A percentile compares a stretch with the other conserved stretches of the same genome.
Conservation (phyloP, 2,113 vertebrate genomes). For the Cochlearius cochlearius region DNA sequence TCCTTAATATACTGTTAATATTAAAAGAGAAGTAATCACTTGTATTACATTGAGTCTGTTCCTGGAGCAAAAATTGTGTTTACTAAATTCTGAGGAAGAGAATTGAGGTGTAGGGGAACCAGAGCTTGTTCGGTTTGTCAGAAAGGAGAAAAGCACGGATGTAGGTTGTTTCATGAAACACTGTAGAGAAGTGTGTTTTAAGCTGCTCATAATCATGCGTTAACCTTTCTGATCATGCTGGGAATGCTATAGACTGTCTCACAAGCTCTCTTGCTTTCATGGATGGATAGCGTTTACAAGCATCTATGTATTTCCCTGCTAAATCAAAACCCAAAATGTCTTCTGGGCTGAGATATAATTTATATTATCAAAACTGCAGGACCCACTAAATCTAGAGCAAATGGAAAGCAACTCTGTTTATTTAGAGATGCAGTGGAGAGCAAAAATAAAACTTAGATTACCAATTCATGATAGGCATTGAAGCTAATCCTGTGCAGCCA, state of each 20-base stretch:
- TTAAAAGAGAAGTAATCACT: background rate
- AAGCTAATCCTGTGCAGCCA: background rate
- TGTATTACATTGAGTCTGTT: background rate
- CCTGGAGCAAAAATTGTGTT: background rate
- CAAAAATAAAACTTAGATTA: conserved; percentile 2
- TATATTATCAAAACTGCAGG: background rate
- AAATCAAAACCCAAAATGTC: background rate
- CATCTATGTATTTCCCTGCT: background rate
- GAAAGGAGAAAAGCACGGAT: background rate
- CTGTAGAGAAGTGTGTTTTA: background rate
- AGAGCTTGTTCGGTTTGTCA: background rate
- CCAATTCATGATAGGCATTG: background rate
- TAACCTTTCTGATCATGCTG: background rate
- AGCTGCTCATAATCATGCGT: background rate
- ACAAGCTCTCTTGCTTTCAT: background rate
- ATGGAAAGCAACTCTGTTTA: background rate
- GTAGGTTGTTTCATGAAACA: background rate
- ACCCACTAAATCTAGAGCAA: background rate
- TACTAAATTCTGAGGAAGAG: background rate
- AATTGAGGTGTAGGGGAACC: background rate
- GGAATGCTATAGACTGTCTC: background rate
- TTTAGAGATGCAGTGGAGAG: background rate
- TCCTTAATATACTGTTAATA: background rate
- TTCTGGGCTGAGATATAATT: background rate
- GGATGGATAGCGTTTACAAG: background rate